phyloP scores from a whole-genome alignment of 2,888 invertebrate genomes.

The Piscicola geometra region DNA sequence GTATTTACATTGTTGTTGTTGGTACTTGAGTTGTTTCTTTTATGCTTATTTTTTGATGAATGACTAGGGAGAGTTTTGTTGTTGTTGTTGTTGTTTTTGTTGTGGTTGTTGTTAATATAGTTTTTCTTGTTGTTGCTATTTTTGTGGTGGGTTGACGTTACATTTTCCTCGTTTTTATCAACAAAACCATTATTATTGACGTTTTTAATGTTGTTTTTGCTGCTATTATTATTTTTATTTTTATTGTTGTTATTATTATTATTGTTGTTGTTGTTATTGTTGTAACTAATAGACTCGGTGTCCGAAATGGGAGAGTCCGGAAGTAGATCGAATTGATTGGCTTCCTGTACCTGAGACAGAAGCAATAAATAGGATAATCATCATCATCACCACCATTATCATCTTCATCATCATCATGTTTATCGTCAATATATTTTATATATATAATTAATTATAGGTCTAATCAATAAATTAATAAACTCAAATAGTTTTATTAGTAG shows the following conservation, averaged over 20 bases:
- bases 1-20: too few species aligned
- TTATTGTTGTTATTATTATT: conserved; percentile 3
- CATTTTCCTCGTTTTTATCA: neutral
- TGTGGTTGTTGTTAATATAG: neutral
- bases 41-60: too few species aligned
- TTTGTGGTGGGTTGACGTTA: neutral
- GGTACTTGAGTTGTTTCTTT: too few species aligned
- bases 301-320: neutral
- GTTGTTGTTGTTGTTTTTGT: conserved; percentile 2
- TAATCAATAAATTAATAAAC: too few species aligned
- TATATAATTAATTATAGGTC: too few species aligned
- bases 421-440: too few species aligned
- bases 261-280: neutral
- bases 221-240: too few species aligned
- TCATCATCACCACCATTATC: too few species aligned
- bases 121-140: neutral
- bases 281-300: neutral
- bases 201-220: neutral
- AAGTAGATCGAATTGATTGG: neutral
- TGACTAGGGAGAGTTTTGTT: neutral
- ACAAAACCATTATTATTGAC: neutral
- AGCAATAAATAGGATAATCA: too few species aligned
- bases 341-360: conserved; percentile 6
- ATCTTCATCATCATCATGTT: too few species aligned
- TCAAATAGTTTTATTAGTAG: too few species aligned